A percentile compares a stretch with the other conserved stretches of the same genome.
Evolutionary conservation across 1,140 invertebrate species (phyloP).

Genomic region (Diachasma alloeum): DNA sequence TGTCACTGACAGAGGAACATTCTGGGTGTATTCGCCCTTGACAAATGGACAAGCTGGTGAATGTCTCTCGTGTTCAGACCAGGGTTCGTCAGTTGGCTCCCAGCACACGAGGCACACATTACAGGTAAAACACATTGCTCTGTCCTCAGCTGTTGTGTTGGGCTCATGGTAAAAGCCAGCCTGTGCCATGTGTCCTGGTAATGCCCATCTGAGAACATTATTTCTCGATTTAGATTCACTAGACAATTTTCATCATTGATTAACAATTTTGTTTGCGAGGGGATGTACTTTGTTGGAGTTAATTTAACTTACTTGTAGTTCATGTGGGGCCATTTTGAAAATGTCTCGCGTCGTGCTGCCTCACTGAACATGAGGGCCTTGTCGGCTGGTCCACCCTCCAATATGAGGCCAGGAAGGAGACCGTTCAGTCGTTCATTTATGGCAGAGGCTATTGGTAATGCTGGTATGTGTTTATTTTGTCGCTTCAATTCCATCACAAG

Average conservation of each 20-base stretch:
- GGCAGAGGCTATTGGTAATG: constrained; percentile 86
- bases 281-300: not conserved
- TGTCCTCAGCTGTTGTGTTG: constrained; percentile 85
- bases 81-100: constrained; percentile 96
- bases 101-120: constrained; percentile 92
- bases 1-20: constrained; percentile 90
- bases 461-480: constrained; percentile 83
- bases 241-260: not conserved
- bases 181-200: constrained; percentile 94
- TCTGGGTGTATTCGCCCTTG: constrained; percentile 93
- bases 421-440: constrained; percentile 86
- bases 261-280: not conserved
- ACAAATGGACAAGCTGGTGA: constrained; percentile 93
- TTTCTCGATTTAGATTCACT: constrained; percentile 16
- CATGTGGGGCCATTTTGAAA: constrained; percentile 94
- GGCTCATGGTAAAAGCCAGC: constrained; percentile 96
- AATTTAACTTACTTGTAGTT: constrained; percentile 83
- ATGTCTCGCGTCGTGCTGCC: constrained; percentile 86
- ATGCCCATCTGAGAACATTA: constrained; percentile 78
- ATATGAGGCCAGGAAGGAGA: constrained; percentile 67
- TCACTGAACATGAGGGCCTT: constrained; percentile 89
- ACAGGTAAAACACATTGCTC: constrained; percentile 95
- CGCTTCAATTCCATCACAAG: constrained; percentile 84
- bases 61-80: constrained; percentile 94
- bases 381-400: constrained; percentile 66